Percentiles rank a stretch among this genome's conserved stretches.
phyloP scores from a whole-genome alignment of 2,888 invertebrate species.

The Pachydiplax longipennis region DNA sequence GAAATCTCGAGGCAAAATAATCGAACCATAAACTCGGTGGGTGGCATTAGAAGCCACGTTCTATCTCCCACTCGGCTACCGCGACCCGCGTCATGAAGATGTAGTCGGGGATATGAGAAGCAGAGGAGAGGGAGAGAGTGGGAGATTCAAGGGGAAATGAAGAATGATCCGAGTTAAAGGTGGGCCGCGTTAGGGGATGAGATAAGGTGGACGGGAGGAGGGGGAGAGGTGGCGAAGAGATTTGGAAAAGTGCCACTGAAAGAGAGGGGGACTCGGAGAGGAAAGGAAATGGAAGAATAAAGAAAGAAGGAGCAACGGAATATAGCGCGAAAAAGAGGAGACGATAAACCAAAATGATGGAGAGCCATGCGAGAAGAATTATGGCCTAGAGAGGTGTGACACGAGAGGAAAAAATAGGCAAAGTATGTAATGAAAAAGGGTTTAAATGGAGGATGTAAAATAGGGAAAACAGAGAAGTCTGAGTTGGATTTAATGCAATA shows the following conservation, averaged over 20 bases:
- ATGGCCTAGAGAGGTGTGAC: not conserved
- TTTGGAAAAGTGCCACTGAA: not conserved
- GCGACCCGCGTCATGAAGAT: not conserved
- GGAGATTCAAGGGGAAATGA: slow-evolving; percentile 50
- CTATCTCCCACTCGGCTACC: slow-evolving; percentile 31
- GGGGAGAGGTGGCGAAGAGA: not conserved
- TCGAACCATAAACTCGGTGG: not conserved
- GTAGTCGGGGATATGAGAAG: slow-evolving; percentile 3
- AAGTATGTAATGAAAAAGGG: no score
- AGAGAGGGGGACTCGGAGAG: not conserved
- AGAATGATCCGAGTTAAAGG: not conserved
- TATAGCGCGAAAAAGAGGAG: not conserved
- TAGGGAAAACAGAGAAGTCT: no score
- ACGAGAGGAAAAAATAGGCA: not conserved
- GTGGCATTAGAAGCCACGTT: not conserved
- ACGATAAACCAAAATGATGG: not conserved
- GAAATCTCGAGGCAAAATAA: not conserved
- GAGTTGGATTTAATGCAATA: no score
- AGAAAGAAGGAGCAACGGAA: slow-evolving; percentile 48
- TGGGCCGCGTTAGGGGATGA: slow-evolving; percentile 47
- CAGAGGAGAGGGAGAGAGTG: slow-evolving; percentile 47
- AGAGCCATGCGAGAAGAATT: not conserved
- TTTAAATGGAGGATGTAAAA: no score
- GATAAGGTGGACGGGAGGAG: slow-evolving; percentile 37
- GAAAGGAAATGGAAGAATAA: slow-evolving; percentile 2